These are phyloP conservation scores for Tenthredo distinguenda DNA, from an alignment of 2,888 invertebrate genomes.

Conservation along the genomic window DNA sequence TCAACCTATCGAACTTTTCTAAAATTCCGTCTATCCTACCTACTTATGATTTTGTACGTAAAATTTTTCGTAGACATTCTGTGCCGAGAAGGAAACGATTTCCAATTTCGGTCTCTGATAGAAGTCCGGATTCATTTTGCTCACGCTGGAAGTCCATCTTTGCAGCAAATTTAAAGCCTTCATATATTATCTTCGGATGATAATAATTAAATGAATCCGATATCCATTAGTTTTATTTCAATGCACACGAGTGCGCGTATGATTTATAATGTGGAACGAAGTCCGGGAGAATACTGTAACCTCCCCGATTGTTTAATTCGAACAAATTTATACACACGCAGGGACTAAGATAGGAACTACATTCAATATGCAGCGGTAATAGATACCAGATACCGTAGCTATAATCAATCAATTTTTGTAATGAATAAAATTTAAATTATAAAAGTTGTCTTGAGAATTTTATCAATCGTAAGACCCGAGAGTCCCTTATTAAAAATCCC, in stretches of 20 bases:
- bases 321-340: background rate
- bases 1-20: background rate
- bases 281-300: background rate
- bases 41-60: background rate
- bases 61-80: background rate
- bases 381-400: background rate
- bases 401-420: background rate
- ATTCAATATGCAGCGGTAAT: background rate
- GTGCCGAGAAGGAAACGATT: background rate
- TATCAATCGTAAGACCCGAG: conserved; percentile 16
- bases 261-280: background rate
- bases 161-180: background rate
- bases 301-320: background rate
- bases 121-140: background rate
- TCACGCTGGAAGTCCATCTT: background rate
- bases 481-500: conserved; percentile 38
- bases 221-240: background rate
- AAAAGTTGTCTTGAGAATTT: background rate
- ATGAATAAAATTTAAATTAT: background rate
- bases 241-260: background rate
- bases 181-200: background rate
- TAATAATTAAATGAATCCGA: background rate
- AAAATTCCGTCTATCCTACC: background rate
- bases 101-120: background rate
- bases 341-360: conserved; percentile 6